Conservation (phyloP, 2,888 invertebrate species). For the Sepiola atlantica region DNA sequence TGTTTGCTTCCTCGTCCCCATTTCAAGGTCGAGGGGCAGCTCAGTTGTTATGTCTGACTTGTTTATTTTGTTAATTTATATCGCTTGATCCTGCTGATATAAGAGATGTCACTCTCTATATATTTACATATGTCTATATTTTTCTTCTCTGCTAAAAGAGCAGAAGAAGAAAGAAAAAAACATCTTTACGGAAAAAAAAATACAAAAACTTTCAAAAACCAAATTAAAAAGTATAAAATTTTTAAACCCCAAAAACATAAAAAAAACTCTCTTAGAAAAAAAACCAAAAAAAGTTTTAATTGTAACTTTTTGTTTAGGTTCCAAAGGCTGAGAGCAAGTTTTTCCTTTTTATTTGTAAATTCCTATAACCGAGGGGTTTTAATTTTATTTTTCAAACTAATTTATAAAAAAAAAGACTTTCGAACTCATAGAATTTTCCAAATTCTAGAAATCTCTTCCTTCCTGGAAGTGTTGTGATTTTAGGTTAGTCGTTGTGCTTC, state of each 20-base stretch:
- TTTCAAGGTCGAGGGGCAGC: not conserved
- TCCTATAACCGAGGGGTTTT: not conserved
- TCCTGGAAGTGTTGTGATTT: not conserved
- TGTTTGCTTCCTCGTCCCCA: not conserved
- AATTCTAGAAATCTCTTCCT: not conserved
- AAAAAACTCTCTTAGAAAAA: conserved; percentile 4
- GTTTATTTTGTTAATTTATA: not conserved
- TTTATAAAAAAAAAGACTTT: conserved; percentile 10
- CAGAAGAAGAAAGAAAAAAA: not conserved
- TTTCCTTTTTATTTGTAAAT: conserved; percentile 8
- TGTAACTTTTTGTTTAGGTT: not conserved
- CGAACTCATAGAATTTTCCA: not conserved
- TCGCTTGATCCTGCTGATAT: conserved; percentile 1
- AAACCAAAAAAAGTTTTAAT: not conserved
- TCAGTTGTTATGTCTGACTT: not conserved
- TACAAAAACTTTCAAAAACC: conserved; percentile 13
- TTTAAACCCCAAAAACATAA: conserved; percentile 16
- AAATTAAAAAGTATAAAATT: conserved; percentile 39
- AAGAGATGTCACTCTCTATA: not conserved
- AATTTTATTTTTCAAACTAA: not conserved
- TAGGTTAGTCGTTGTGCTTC: not conserved
- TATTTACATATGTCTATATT: not conserved
- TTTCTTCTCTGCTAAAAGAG: not conserved
- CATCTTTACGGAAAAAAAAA: not conserved
- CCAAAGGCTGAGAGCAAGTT: not conserved